Base-by-base conservation (phyloP, 2,888 invertebrate species). In the Cinara cedri region DNA sequence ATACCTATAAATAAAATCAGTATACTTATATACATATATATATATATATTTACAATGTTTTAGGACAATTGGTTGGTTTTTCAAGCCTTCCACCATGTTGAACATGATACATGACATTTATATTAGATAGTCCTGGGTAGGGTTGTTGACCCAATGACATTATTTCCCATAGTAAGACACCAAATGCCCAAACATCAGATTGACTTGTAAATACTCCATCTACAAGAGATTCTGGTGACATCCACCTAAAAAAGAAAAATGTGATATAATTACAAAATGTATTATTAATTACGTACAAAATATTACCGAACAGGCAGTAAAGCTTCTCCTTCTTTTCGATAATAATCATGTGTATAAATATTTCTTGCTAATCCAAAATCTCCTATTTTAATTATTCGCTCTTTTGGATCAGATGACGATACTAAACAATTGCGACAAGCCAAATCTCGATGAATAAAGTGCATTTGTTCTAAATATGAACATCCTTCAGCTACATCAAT, bases 301-400 rank as follows among this genome's bases (percentile, higher is more conserved):
- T 44, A 74, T 81, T 83, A 86, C 85, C 97, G 89, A 0, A 98
- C 96, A 1, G 98, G 98, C 72, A 98, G 86, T 65, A 97, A 87
- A 1, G 97, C 93, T 87, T 92, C 92, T 1, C 95, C 94, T 86
- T 96, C 96, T 86, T 98, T 97, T 82, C 97, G 90, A 85, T 98
- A 99, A 85, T 98, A 99, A 86, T 98, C 98, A 84, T 95, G 97
- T 86, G 96, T 95, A 86, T 98, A 98, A 82, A 98, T 95, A 86
- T 98, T 98, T 82, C 98, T 88, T 0, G 98, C 97, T 11, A 99
- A 88, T 0, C 98, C 98, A 86, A 98, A 98, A 87, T 98, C 98
- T 0, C 97, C 98, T 80, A 97, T 96, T 87, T 97, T 97, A n/a
- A 97, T 96, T 16, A 95, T 92, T 80, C 95, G 89, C 82, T 88